Conservation (phyloP, 2,888 invertebrate genomes). For the Pollenia griseotomentosa region DNA sequence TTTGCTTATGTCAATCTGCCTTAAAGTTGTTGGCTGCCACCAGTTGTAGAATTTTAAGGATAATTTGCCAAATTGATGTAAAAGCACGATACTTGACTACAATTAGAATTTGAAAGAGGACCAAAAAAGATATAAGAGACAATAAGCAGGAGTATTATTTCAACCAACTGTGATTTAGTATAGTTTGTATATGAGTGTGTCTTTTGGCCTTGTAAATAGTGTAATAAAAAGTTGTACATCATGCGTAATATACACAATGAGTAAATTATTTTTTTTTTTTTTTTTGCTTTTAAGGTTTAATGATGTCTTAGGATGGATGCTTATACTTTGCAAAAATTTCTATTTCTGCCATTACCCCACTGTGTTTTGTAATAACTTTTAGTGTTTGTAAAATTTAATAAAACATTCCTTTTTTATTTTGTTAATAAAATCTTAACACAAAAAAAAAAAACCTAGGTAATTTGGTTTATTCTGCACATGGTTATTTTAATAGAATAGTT, state of each 20-base stretch:
- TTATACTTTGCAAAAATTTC: neutral
- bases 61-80: slow-evolving; percentile 74
- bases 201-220: neutral
- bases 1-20: slow-evolving; percentile 6
- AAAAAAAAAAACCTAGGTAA: slow-evolving; percentile 29
- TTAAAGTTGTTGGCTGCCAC: slow-evolving; percentile 9
- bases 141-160: neutral
- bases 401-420: neutral
- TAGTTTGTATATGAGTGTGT: neutral
- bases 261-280: neutral
- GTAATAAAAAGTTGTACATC: neutral
- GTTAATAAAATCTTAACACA: slow-evolving; percentile 23
- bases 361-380: neutral
- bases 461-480: slow-evolving; percentile 22
- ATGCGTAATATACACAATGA: slow-evolving; percentile 1
- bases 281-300: neutral
- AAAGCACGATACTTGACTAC: slow-evolving; percentile 68
- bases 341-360: neutral
- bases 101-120: slow-evolving; percentile 23
- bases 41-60: slow-evolving; percentile 27
- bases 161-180: neutral
- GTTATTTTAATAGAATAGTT: neutral
- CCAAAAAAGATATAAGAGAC: neutral
- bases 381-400: too few species aligned
- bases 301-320: neutral